Evolutionary conservation across 2,113 vertebrate genomes (phyloP).

Genomic region (Takifugu bimaculatus): DNA sequence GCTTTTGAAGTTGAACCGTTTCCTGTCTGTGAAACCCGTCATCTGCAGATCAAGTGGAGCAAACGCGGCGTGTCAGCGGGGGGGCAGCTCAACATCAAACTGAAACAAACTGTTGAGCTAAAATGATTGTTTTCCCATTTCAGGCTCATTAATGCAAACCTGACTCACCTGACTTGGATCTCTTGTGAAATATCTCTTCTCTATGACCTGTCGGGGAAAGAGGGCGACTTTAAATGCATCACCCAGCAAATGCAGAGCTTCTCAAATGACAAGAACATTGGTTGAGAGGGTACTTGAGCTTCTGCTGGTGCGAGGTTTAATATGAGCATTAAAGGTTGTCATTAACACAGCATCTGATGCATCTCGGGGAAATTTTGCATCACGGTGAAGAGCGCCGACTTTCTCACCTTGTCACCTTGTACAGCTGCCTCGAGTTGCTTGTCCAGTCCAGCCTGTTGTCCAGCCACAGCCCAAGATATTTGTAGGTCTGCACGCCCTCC

Average conservation of each 20-base stretch:
- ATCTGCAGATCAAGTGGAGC: constrained; percentile 75
- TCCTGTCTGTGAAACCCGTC: constrained; percentile 87
- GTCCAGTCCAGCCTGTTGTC: too few species aligned
- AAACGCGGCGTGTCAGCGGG: neutral
- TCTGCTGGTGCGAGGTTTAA: too few species aligned
- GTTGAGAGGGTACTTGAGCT: too few species aligned
- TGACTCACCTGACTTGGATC: constrained; percentile 85
- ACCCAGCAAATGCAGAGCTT: neutral
- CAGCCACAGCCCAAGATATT: too few species aligned
- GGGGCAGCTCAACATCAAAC: too few species aligned
- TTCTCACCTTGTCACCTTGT: too few species aligned
- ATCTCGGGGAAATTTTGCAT: neutral
- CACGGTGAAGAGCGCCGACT: neutral
- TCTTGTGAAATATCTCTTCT: constrained; percentile 92
- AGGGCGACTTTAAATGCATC: neutral
- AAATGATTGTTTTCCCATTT: neutral
- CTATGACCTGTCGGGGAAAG: constrained; percentile 81
- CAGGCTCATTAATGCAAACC: neutral
- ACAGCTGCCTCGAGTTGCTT: too few species aligned
- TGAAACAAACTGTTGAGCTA: neutral
- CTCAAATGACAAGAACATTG: neutral
- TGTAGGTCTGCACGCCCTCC: too few species aligned
- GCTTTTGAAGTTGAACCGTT: constrained; percentile 87
- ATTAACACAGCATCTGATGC: neutral
- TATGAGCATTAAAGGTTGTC: too few species aligned